phyloP scores from a whole-genome alignment of 2,797 vertebrate species.

The Sternotherus odoratus region DNA sequence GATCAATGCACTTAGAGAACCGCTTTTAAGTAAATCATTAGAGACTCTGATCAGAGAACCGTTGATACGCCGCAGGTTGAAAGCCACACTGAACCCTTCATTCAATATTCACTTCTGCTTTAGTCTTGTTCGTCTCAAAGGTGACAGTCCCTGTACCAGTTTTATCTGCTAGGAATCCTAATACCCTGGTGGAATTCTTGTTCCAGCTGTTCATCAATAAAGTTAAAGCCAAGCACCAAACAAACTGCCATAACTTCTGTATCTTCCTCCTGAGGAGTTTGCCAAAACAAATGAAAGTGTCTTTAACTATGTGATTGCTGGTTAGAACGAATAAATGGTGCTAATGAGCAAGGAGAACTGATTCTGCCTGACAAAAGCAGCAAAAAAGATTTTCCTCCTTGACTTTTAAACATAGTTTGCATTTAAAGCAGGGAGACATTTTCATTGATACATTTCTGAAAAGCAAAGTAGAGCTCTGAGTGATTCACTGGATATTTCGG shows the following conservation, averaged over 20 bases:
- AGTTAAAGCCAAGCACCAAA: not conserved
- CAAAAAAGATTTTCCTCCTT: not conserved
- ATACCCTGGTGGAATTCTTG: accelerated
- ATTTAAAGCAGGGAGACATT: not conserved
- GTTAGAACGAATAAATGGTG: no score
- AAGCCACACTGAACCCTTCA: not conserved
- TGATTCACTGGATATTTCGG: not conserved
- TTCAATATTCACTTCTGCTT: accelerated
- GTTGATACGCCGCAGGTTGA: not conserved
- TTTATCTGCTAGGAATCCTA: not conserved
- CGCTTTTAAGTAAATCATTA: not conserved
- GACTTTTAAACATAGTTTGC: accelerated
- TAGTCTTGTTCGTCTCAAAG: accelerated
- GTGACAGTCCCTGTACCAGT: accelerated
- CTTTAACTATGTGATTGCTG: no score
- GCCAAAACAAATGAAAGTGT: not conserved
- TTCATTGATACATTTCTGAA: not conserved
- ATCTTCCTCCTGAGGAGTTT: not conserved
- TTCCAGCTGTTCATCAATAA: not conserved
- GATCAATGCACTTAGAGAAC: accelerated
- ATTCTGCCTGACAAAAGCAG: no score
- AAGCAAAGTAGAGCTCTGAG: not conserved
- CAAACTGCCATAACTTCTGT: not conserved
- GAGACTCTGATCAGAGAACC: not conserved
- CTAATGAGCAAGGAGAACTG: no score